A percentile compares a stretch with the other conserved stretches of the same genome.
Evolutionary conservation across 1,140 invertebrate genomes (phyloP).

Genomic region (Dufourea novaeangliae): DNA sequence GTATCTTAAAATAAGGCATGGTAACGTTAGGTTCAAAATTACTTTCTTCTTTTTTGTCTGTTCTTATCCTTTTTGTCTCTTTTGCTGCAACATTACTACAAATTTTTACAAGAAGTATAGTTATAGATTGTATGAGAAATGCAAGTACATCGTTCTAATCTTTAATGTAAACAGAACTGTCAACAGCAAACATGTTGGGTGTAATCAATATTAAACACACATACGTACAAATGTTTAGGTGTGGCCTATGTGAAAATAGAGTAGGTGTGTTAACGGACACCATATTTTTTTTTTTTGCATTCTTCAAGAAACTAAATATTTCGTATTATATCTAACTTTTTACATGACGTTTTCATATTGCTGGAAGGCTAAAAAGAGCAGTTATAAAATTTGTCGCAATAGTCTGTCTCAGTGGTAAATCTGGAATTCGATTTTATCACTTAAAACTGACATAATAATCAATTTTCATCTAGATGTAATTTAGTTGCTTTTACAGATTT

Average conservation of each 20-base stretch:
- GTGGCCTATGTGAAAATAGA: neutral
- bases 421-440: neutral
- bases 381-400: neutral
- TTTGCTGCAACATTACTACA: neutral
- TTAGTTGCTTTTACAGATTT: conserved; percentile 38
- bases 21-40: neutral
- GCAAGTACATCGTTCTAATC: neutral
- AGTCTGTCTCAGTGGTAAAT: neutral
- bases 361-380: neutral
- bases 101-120: neutral
- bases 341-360: neutral
- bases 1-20: neutral
- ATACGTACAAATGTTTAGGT: neutral
- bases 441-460: neutral
- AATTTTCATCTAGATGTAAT: conserved; percentile 17
- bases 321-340: neutral
- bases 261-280: neutral
- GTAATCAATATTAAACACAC: neutral
- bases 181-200: neutral
- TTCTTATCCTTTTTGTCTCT: neutral
- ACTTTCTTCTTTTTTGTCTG: neutral
- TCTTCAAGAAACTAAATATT: too few relatives aligned
- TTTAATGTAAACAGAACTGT: neutral
- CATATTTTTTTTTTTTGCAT: too few relatives aligned
- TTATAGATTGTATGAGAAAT: neutral